Conservation (phyloP, 2,113 vertebrate species). For the Egretta garzetta region DNA sequence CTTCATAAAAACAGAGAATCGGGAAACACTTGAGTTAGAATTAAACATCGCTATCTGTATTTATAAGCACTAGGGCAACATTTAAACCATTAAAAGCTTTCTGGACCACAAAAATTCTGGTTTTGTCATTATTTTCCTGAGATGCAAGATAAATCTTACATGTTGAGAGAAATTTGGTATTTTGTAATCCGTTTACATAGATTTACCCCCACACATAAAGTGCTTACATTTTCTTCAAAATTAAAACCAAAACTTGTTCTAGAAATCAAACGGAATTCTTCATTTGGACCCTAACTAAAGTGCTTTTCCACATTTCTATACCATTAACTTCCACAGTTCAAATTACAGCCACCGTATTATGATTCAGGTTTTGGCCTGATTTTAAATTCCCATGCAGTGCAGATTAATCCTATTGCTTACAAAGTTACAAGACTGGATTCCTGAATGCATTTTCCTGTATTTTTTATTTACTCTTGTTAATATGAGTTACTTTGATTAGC, state of each 20-base stretch:
- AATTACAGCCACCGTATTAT: slow-evolving; percentile 9
- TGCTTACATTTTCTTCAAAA: neutral
- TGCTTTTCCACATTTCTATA: slow-evolving; percentile 15
- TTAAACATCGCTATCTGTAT: neutral
- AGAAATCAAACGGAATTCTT: neutral
- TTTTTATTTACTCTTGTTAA: slow-evolving; percentile 74
- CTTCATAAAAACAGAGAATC: neutral
- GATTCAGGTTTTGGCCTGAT: slow-evolving; percentile 9
- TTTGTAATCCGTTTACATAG: neutral
- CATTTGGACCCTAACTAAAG: neutral
- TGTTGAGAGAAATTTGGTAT: neutral
- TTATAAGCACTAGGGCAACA: neutral
- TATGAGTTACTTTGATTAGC: slow-evolving; percentile 76
- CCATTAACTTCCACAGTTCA: slow-evolving; percentile 47
- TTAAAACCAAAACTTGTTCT: neutral
- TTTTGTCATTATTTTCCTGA: slow-evolving; percentile 42
- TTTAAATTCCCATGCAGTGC: slow-evolving; percentile 39
- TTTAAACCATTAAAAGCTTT: slow-evolving; percentile 36
- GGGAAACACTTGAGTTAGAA: slow-evolving; percentile 23
- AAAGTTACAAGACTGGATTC: slow-evolving; percentile 68
- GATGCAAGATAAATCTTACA: slow-evolving; percentile 10
- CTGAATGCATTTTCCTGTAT: slow-evolving; percentile 62
- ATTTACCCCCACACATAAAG: neutral
- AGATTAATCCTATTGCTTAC: slow-evolving; percentile 57
- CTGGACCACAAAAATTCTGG: slow-evolving; percentile 12